Evolutionary conservation across 2,888 invertebrate genomes (phyloP), one percentile per base, ranked within the genome.

Genomic region (Deilephila porcellus): DNA sequence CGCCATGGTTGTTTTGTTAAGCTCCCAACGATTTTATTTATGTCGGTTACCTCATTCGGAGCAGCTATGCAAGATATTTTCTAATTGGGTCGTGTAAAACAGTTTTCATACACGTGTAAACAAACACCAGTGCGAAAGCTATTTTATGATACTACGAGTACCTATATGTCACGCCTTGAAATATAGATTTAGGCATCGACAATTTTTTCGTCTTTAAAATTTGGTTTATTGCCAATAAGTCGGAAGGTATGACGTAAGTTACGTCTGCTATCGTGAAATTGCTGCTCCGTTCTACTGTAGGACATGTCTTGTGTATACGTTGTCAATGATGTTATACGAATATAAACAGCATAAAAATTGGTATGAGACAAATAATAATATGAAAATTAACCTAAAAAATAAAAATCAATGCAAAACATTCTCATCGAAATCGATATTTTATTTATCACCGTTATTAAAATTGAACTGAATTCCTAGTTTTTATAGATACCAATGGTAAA

Each of bases 151-250:
- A 67, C 56, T 6, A 56, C 67, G 67, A 52, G n/a, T 25, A n/a
- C n/a, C n/a, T n/a, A 52, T 45, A 64, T 67, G 67, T 67, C 67
- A 67, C 67, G 52, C 20, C 45, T 45, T 67, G 45, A 67, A 67
- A 67, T 67, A 67, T 67, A 25, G 25, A 19, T 45, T 14, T 64
- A 64, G 64, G 64, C 45, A 45, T 64, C 45, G 37, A 64, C 37
- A 20, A 25, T 67, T 63, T 67, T 67, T 67, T 45, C 52, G 14
- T 52, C 25, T 67, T 67, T 25, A 67, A 52, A 52, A 45, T 37
- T 67, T 67, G 67, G 67, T 67, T 67, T 67, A 67, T 67, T 67
- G 67, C 67, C 67, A 67, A 67, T 67, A 52, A 25, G 2, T 63
- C 17, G 6, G 45, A 52, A 67, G 52, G 20, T 45, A 67, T 67